A percentile compares a stretch with the other conserved stretches of the same genome.
phyloP scores from a whole-genome alignment of 30 jellyfish, hydroid and myxozoan species.

The Hydractinia echinata region DNA sequence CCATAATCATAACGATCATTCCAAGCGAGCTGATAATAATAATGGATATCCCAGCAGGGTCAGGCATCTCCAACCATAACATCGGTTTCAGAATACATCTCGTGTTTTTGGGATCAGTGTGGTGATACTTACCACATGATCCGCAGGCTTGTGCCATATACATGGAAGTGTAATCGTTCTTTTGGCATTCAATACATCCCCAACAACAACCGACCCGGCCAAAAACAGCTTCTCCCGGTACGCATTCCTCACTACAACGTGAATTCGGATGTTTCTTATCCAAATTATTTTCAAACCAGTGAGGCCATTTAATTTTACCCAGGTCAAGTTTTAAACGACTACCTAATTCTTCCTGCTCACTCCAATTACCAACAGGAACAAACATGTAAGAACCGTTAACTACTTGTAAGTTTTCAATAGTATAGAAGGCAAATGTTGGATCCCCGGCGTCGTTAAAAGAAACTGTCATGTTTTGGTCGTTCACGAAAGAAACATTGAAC shows the following conservation, averaged over 20 bases:
- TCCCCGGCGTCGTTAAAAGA: conserved; percentile 58
- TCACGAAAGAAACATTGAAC: conserved; percentile 41
- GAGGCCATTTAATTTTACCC: conserved; percentile 56
- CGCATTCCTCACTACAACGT: conserved; percentile 61
- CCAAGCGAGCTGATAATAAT: conserved; percentile 49
- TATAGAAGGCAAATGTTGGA: conserved; percentile 59
- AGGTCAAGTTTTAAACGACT: conserved; percentile 14
- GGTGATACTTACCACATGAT: conserved; percentile 43
- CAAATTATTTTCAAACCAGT: conserved; percentile 1
- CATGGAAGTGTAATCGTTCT: conserved; percentile 20
- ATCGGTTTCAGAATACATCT: conserved; percentile 52
- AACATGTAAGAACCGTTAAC: conserved; percentile 37
- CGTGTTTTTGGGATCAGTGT: conserved; percentile 42
- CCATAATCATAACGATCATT: conserved; percentile 18
- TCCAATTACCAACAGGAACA: conserved; percentile 71
- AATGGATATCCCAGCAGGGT: conserved; percentile 63
- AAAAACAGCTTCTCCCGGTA: conserved; percentile 64
- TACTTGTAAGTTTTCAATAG: conserved; percentile 61
- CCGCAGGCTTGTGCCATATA: conserved; percentile 17
- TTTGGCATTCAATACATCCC: conserved; percentile 55
- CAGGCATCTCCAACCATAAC: conserved; percentile 28
- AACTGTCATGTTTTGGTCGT: conserved; percentile 39
- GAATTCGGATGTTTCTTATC: conserved; percentile 32
- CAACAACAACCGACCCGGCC: conserved; percentile 74
- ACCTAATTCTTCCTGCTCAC: neutral